Conservation (phyloP, 2,797 vertebrate genomes). For the Micropoecilia bifurca region DNA sequence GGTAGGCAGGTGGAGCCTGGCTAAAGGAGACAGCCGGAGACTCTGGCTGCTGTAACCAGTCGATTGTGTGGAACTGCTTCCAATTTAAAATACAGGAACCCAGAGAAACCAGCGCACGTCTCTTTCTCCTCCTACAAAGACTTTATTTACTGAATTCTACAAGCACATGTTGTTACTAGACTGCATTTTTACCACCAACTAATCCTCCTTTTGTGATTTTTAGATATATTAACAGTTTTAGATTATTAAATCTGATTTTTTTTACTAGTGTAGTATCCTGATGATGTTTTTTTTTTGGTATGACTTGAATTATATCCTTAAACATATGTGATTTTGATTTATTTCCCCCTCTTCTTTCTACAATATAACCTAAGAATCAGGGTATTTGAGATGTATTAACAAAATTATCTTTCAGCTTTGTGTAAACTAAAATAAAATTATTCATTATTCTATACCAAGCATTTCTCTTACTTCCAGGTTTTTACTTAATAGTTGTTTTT, state of each 20-base stretch:
- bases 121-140: conserved; percentile 5
- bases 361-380: conserved; percentile 50
- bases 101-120: not conserved
- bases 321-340: conserved; percentile 12
- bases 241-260: conserved; percentile 18
- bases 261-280: conserved; percentile 36
- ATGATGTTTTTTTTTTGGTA: conserved; percentile 40
- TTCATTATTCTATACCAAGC: conserved; percentile 27
- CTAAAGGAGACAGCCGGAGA: not conserved
- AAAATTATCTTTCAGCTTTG: conserved; percentile 33
- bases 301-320: conserved; percentile 12
- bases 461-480: conserved; percentile 52
- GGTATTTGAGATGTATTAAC: conserved; percentile 49
- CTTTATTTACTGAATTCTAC: conserved; percentile 40
- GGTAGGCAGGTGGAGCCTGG: not conserved
- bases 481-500: conserved; percentile 58
- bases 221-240: conserved; percentile 34
- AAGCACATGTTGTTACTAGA: conserved; percentile 59
- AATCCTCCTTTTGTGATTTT: conserved; percentile 53
- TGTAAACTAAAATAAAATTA: conserved; percentile 18
- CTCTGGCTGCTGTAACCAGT: not conserved
- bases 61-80: not conserved
- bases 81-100: not conserved
- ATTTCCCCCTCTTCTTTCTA: conserved; percentile 21
- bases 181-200: conserved; percentile 28